Evolutionary conservation across 2,113 vertebrate genomes (phyloP).

Genomic region (Anhinga rufa): DNA sequence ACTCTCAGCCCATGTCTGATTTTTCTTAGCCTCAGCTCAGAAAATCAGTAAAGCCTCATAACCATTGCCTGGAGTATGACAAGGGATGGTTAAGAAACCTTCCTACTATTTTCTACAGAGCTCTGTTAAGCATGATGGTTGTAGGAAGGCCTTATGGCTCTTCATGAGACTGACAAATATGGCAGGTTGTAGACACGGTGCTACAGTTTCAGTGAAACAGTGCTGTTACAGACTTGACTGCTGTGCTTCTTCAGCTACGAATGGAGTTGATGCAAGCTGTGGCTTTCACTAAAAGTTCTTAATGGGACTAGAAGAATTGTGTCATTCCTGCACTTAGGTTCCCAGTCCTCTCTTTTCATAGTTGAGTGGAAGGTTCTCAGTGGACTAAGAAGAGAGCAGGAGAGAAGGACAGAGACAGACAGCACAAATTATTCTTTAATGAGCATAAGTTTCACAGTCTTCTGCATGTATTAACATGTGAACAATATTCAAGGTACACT

Average conservation of each 20-base stretch:
- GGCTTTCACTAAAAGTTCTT: neutral
- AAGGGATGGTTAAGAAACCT: neutral
- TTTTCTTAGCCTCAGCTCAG: neutral
- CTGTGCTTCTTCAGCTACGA: neutral
- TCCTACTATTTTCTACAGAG: neutral
- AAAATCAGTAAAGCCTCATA: neutral
- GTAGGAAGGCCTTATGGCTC: neutral
- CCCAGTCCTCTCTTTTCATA: neutral
- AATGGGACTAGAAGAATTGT: neutral
- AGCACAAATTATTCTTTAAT: neutral
- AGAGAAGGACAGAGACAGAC: neutral
- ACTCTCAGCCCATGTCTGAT: neutral
- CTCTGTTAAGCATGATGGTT: neutral
- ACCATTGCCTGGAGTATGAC: neutral
- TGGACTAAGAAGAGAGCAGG: neutral
- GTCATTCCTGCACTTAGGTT: neutral
- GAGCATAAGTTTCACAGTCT: neutral
- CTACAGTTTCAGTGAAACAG: neutral
- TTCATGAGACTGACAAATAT: neutral
- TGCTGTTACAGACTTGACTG: neutral
- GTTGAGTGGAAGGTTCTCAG: neutral
- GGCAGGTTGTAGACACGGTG: neutral
- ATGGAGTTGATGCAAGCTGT: neutral
- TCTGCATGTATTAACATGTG: neutral
- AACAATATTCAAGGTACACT: neutral